Percentiles rank a stretch among this genome's conserved stretches.
Evolutionary conservation across 2,113 vertebrate genomes (phyloP).

Genomic region (Semicossyphus pulcher): DNA sequence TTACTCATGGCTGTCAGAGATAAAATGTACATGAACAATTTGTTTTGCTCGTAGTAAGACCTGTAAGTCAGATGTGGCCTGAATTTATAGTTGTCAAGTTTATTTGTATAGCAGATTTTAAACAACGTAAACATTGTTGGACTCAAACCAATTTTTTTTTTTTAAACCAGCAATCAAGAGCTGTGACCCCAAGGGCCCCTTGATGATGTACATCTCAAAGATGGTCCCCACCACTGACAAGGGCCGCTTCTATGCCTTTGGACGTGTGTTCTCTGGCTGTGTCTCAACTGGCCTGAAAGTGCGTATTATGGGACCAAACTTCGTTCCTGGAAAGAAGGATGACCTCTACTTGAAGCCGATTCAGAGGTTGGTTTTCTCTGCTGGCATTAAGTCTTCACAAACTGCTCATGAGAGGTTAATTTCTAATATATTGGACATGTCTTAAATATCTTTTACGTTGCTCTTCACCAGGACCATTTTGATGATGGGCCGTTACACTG

Average conservation of each 20-base stretch:
- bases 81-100: background rate
- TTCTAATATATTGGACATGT: background rate
- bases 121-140: too few relatives aligned
- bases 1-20: background rate
- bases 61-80: background rate
- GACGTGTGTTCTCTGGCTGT: slow-evolving; percentile 93
- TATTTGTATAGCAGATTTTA: too few relatives aligned
- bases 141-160: background rate
- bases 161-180: slow-evolving; percentile 90
- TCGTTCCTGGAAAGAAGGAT: slow-evolving; percentile 94
- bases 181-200: slow-evolving; percentile 93
- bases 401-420: background rate
- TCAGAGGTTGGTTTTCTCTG: slow-evolving; percentile 86
- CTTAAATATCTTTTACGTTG: background rate
- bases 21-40: background rate
- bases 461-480: slow-evolving; percentile 89
- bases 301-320: slow-evolving; percentile 98
- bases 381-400: background rate
- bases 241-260: slow-evolving; percentile 96
- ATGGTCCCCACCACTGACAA: slow-evolving; percentile 98
- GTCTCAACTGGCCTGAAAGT: slow-evolving; percentile 94
- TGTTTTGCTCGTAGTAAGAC: background rate
- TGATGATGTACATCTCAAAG: slow-evolving; percentile 99
- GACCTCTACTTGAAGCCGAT: slow-evolving; percentile 96
- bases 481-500: slow-evolving; percentile 97